Evolutionary conservation across 2,888 invertebrate species (phyloP).

Genomic region (Mesodorylaimus sp.): DNA sequence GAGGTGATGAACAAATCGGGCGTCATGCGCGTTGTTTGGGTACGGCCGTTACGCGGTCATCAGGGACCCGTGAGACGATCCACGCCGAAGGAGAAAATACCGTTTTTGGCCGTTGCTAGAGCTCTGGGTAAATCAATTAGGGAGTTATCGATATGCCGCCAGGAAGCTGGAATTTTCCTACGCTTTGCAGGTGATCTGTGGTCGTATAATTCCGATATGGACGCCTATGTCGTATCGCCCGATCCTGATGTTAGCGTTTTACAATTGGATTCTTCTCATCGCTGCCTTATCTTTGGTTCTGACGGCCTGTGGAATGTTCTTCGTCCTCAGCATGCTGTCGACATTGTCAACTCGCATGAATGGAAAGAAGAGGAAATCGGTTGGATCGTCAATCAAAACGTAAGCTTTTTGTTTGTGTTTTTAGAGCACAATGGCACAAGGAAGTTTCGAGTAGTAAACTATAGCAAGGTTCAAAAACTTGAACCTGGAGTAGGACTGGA

Average conservation of each 20-base stretch:
- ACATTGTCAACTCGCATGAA: conserved; percentile 42
- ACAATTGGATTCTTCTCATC: conserved; percentile 40
- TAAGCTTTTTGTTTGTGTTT: too few relatives aligned
- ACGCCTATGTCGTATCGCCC: conserved; percentile 89
- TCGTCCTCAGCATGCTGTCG: conserved; percentile 59
- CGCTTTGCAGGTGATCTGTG: conserved; percentile 59
- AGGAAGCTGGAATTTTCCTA: neutral
- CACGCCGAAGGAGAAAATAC: conserved; percentile 77
- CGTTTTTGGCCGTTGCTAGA: conserved; percentile 84
- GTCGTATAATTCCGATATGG: conserved; percentile 77
- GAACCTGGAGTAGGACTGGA: too few relatives aligned
- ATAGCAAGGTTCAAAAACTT: too few relatives aligned
- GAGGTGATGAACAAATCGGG: conserved; percentile 39
- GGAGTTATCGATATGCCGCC: neutral
- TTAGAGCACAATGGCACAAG: too few relatives aligned
- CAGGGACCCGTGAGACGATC: conserved; percentile 70
- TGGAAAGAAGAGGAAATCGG: too few relatives aligned
- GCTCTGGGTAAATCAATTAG: conserved; percentile 58
- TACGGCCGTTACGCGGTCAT: conserved; percentile 63
- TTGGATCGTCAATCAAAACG: too few relatives aligned
- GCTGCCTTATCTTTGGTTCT: conserved; percentile 77
- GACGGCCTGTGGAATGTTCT: conserved; percentile 96
- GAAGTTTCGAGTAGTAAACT: too few relatives aligned
- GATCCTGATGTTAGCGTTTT: conserved; percentile 82
- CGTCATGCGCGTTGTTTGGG: conserved; percentile 91